These are phyloP conservation scores for Sarcophaga variegata DNA, from an alignment of 2,888 invertebrate genomes.

Conservation along the genomic window DNA sequence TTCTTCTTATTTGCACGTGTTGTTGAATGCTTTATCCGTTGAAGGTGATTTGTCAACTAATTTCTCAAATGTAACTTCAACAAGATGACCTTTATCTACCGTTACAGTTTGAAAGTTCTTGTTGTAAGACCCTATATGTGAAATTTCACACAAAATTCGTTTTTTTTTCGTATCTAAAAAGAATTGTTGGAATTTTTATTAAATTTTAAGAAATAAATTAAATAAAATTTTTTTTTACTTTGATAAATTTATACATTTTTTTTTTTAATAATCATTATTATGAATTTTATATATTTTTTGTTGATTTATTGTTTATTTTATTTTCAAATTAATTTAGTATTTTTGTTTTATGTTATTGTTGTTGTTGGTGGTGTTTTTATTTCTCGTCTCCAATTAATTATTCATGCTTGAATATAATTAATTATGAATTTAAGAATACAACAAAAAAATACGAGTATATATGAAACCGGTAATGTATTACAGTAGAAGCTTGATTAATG, in stretches of 20 bases:
- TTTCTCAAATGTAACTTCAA: no score
- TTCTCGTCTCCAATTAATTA: slow-evolving; percentile 13
- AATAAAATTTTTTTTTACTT: neutral
- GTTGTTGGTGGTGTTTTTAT: neutral
- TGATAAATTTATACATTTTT: neutral
- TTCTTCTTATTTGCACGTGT: no score
- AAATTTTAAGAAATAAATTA: neutral
- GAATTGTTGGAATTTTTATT: neutral
- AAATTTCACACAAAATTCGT: no score
- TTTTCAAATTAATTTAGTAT: neutral
- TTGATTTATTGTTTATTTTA: no score
- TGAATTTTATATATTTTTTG: no score
- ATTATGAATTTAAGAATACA: slow-evolving; percentile 24
- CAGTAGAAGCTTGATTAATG: neutral
- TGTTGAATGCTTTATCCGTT: no score
- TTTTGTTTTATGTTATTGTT: neutral
- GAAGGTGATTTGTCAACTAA: no score
- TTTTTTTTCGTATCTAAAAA: no score
- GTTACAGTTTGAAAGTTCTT: no score
- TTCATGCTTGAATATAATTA: slow-evolving; percentile 55
- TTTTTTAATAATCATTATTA: neutral
- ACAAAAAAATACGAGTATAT: neutral
- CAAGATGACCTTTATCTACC: no score
- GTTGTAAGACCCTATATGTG: no score
- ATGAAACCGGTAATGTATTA: neutral